Percentiles rank a stretch among this genome's conserved stretches.
Conservation (phyloP, 2,113 vertebrate genomes). For the Onychorhynchus coronatus region DNA sequence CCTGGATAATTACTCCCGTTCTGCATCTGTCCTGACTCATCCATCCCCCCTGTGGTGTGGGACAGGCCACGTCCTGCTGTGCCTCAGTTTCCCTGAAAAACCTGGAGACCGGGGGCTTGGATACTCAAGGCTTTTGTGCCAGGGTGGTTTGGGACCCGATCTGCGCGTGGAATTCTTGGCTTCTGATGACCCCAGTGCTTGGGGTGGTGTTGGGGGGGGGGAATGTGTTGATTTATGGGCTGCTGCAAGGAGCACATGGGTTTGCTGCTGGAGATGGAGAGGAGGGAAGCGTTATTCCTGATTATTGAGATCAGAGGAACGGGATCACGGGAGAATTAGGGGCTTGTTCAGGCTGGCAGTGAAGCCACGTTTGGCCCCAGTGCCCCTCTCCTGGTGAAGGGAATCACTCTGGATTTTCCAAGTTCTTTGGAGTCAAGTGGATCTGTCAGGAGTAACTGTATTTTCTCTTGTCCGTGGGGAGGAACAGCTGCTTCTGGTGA, state of each 20-base stretch:
- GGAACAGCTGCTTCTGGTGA: neutral
- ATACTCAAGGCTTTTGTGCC: accelerated
- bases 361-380: accelerated
- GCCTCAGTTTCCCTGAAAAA: conserved; percentile 14
- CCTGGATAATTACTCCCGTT: neutral
- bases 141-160: accelerated
- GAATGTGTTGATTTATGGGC: neutral
- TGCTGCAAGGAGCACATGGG: neutral
- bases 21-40: conserved; percentile 16
- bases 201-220: no score
- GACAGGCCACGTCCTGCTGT: neutral
- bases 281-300: accelerated
- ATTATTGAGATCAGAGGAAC: neutral
- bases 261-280: neutral
- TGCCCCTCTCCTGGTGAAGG: neutral
- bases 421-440: neutral
- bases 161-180: neutral
- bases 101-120: accelerated
- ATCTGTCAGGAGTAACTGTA: neutral
- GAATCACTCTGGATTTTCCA: neutral
- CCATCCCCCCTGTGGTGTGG: accelerated
- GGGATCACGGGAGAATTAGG: neutral
- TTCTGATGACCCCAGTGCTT: neutral
- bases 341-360: accelerated
- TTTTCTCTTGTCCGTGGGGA: neutral